A percentile compares a stretch with the other conserved stretches of the same genome.
Evolutionary conservation across 2,797 vertebrate species (phyloP).

Genomic region (Chanos chanos): DNA sequence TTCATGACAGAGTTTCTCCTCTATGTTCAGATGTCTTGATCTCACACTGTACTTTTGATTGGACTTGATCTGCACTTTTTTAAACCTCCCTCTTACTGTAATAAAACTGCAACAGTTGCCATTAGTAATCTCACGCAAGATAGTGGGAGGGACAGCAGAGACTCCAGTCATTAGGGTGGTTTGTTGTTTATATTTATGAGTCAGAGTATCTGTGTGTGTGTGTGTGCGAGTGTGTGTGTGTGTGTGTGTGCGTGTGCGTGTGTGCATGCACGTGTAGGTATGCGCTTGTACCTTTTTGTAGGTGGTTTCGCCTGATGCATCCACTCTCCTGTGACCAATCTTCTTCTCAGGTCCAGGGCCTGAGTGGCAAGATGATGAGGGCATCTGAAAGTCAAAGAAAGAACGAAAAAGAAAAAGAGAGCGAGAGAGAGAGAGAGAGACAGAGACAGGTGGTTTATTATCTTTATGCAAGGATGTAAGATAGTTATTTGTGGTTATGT

Average conservation of each 20-base stretch:
- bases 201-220: constrained; percentile 53
- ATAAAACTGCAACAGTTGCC: too few relatives aligned
- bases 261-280: not conserved
- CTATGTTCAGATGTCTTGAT: too few relatives aligned
- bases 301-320: constrained; percentile 93
- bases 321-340: constrained; percentile 91
- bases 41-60: too few relatives aligned
- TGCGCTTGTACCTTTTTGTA: constrained; percentile 86
- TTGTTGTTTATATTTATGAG: not conserved
- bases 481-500: too few relatives aligned
- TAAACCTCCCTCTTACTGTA: too few relatives aligned
- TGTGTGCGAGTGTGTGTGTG: too few relatives aligned
- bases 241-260: not conserved
- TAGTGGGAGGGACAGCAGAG: too few relatives aligned
- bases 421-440: not conserved
- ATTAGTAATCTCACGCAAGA: too few relatives aligned
- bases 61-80: too few relatives aligned
- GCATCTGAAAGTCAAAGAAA: constrained; percentile 64
- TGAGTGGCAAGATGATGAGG: constrained; percentile 71
- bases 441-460: not conserved
- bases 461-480: not conserved
- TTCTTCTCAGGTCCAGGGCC: constrained; percentile 80
- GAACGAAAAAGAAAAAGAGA: not conserved
- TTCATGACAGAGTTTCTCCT: too few relatives aligned
- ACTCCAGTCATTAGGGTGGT: too few relatives aligned